These are phyloP conservation scores for Sinosuthora webbiana DNA, from an alignment of 2,113 vertebrate genomes.

Conservation along the genomic window DNA sequence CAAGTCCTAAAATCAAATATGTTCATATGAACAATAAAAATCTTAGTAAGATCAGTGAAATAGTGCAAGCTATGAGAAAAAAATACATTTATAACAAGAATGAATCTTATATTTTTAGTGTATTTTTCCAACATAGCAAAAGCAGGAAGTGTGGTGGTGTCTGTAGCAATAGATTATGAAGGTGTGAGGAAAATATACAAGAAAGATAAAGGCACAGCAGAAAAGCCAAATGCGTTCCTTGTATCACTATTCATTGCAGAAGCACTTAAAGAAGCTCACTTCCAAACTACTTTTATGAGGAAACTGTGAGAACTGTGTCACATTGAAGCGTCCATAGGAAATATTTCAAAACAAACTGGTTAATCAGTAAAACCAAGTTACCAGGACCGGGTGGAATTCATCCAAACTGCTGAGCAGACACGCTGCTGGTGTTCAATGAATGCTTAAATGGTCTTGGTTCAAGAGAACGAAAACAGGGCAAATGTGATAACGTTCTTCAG, in stretches of 20 bases:
- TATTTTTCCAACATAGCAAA: not conserved
- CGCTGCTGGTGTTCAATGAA: not conserved
- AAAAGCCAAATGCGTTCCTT: not conserved
- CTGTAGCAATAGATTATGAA: not conserved
- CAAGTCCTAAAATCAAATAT: not conserved
- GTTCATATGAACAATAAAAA: not conserved
- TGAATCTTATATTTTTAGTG: not conserved
- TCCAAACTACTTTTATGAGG: not conserved
- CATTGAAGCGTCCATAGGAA: not conserved
- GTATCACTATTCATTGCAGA: not conserved
- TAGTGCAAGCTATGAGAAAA: not conserved
- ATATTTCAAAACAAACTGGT: not conserved
- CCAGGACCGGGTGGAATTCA: not conserved
- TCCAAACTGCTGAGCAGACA: not conserved
- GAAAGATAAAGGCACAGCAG: not conserved
- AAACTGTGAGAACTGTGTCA: not conserved
- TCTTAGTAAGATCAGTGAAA: not conserved
- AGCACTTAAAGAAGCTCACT: not conserved
- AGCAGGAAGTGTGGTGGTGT: not conserved
- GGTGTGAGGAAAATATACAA: not conserved
- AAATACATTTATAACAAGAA: not conserved
- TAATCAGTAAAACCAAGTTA: not conserved
- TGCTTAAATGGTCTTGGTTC: not conserved
- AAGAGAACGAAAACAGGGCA: not conserved
- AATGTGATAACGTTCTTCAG: not conserved